Evolutionary conservation across 2,797 vertebrate genomes (phyloP).

Genomic region (Crenuchus spilurus): DNA sequence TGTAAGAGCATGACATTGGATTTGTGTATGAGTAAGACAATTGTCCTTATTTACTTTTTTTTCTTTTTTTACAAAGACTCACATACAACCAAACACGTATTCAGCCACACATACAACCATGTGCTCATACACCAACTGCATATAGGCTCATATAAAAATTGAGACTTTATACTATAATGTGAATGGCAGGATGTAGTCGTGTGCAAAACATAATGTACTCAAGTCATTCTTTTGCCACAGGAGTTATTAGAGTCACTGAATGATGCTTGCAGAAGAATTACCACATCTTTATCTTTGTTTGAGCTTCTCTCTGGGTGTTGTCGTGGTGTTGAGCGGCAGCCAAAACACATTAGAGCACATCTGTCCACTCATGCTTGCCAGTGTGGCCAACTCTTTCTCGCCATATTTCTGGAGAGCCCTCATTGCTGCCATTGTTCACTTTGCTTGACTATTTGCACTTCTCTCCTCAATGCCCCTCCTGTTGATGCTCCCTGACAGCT

Average conservation of each 20-base stretch:
- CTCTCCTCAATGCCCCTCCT: slow-evolving; percentile 45
- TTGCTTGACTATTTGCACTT: slow-evolving; percentile 56
- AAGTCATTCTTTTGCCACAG: slow-evolving; percentile 47
- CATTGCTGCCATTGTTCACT: slow-evolving; percentile 60
- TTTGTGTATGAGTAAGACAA: too few relatives aligned
- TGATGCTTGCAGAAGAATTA: slow-evolving; percentile 60
- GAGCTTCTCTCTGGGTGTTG: slow-evolving; percentile 69
- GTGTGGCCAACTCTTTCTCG: slow-evolving; percentile 57
- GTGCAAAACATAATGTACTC: slow-evolving; percentile 41
- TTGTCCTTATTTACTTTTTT: too few relatives aligned
- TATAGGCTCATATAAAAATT: background rate
- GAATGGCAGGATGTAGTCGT: slow-evolving; percentile 33
- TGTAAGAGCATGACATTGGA: slow-evolving; percentile 6
- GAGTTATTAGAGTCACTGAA: slow-evolving; percentile 53
- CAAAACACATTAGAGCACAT: slow-evolving; percentile 83
- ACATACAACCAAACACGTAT: background rate
- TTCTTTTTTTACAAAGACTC: slow-evolving; percentile 2
- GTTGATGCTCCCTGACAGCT: slow-evolving; percentile 47
- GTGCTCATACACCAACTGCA: background rate
- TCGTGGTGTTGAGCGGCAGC: slow-evolving; percentile 63
- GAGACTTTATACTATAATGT: slow-evolving; percentile 22
- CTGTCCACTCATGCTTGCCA: slow-evolving; percentile 74
- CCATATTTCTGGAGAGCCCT: slow-evolving; percentile 61
- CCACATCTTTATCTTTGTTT: slow-evolving; percentile 62
- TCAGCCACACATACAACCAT: background rate